These are phyloP conservation scores for Gambusia affinis DNA, from an alignment of 2,113 vertebrate genomes.

Conservation along the genomic window DNA sequence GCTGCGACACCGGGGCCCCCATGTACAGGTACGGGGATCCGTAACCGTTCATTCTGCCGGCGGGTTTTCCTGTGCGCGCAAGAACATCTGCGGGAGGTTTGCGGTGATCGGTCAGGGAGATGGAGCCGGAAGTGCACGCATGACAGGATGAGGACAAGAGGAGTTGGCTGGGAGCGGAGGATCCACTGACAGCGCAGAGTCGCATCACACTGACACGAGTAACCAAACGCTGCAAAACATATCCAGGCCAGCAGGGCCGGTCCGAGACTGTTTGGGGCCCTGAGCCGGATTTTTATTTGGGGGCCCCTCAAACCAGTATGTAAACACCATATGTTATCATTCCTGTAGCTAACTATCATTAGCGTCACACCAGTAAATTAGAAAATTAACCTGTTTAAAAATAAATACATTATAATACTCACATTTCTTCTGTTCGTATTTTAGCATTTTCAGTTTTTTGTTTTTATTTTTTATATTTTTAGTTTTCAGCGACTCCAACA, in stretches of 20 bases:
- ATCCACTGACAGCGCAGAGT: conserved; percentile 72
- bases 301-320: too few species aligned
- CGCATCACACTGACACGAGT: conserved; percentile 73
- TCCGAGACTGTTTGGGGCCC: too few species aligned
- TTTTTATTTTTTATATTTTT: too few species aligned
- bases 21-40: conserved; percentile 95
- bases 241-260: background rate
- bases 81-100: conserved; percentile 31
- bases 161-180: conserved; percentile 58
- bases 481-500: too few species aligned
- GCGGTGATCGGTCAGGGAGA: conserved; percentile 27
- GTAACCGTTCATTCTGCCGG: conserved; percentile 89
- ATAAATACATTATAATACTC: too few species aligned
- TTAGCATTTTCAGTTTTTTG: too few species aligned
- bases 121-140: conserved; percentile 60
- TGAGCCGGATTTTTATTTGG: too few species aligned
- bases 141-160: conserved; percentile 58
- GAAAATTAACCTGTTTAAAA: too few species aligned
- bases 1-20: conserved; percentile 92
- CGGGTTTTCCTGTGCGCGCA: conserved; percentile 30
- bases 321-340: too few species aligned
- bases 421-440: too few species aligned
- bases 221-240: conserved; percentile 57
- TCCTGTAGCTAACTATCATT: too few species aligned
- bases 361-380: too few species aligned